phyloP scores from a whole-genome alignment of 2,888 invertebrate genomes.

The Drosophila anomalipes region DNA sequence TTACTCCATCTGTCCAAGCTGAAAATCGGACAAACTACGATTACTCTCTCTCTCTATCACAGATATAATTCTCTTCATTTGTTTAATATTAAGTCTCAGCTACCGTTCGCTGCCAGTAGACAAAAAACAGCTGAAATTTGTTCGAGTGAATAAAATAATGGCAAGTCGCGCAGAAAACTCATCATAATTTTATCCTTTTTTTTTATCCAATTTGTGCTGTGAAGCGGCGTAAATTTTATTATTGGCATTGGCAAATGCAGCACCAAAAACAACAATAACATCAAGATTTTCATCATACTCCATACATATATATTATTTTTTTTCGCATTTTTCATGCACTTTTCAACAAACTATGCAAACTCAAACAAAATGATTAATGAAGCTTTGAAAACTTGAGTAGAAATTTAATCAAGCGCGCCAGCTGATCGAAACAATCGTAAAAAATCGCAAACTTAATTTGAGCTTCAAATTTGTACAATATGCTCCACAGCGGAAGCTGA shows the following conservation, averaged over 20 bases:
- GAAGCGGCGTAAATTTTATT: constrained; percentile 65
- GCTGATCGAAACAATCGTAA: constrained; percentile 67
- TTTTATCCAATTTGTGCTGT: constrained; percentile 21
- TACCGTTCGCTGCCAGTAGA: constrained; percentile 20
- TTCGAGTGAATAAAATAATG: constrained; percentile 29
- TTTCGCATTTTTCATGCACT: constrained; percentile 23
- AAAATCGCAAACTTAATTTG: constrained; percentile 68
- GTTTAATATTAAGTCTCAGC: constrained; percentile 54
- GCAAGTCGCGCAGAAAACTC: constrained; percentile 44
- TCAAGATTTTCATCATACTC: constrained; percentile 39
- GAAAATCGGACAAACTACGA: constrained; percentile 13
- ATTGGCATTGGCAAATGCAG: constrained; percentile 76
- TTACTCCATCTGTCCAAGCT: background rate
- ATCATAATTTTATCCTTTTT: constrained; percentile 33
- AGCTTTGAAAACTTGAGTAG: constrained; percentile 68
- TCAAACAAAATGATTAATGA: constrained; percentile 72
- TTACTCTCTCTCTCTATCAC: constrained; percentile 2
- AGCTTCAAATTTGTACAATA: constrained; percentile 75
- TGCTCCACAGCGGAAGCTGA: constrained; percentile 27
- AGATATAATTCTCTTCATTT: constrained; percentile 49
- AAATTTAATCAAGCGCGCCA: constrained; percentile 80
- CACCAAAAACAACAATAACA: constrained; percentile 37
- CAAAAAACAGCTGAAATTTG: constrained; percentile 23
- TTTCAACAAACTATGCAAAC: constrained; percentile 46
- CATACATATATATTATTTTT: background rate